Conservation (phyloP, 2,888 invertebrate species). For the Lasioglossum calceatum region DNA sequence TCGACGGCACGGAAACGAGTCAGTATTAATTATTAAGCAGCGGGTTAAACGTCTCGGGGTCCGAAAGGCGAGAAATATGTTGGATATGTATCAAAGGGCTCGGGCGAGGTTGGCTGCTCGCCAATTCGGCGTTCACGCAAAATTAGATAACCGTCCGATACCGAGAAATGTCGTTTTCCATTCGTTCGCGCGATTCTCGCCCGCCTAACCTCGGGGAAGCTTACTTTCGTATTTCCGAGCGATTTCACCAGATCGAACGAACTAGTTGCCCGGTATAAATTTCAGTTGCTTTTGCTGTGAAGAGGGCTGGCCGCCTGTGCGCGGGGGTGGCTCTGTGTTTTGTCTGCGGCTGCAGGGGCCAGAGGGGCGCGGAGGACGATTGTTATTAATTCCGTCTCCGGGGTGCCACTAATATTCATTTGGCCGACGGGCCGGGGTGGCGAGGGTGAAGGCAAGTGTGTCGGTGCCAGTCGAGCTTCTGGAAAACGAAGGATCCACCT, state of each 20-base stretch:
- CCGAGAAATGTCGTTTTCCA: conserved; percentile 50
- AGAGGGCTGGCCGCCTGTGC: neutral
- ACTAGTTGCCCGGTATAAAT: conserved; percentile 65
- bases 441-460: conserved; percentile 61
- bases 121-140: conserved; percentile 50
- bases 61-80: neutral
- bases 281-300: conserved; percentile 53
- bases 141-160: conserved; percentile 54
- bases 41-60: neutral
- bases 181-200: conserved; percentile 48
- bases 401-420: conserved; percentile 83
- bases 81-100: conserved; percentile 15
- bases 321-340: conserved; percentile 57
- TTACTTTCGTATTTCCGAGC: conserved; percentile 58
- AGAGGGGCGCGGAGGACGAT: conserved; percentile 66
- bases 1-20: neutral
- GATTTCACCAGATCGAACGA: conserved; percentile 59
- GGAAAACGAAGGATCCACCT: conserved; percentile 72
- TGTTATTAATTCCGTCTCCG: conserved; percentile 82
- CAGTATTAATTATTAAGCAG: neutral
- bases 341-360: conserved; percentile 66
- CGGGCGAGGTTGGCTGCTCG: conserved; percentile 17
- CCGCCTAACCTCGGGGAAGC: conserved; percentile 45
- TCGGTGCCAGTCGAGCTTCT: conserved; percentile 52
- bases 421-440: conserved; percentile 71